Evolutionary conservation across 1,140 invertebrate genomes (phyloP), one percentile per base, ranked within the genome.

Genomic region (Drosophila saltans): DNA sequence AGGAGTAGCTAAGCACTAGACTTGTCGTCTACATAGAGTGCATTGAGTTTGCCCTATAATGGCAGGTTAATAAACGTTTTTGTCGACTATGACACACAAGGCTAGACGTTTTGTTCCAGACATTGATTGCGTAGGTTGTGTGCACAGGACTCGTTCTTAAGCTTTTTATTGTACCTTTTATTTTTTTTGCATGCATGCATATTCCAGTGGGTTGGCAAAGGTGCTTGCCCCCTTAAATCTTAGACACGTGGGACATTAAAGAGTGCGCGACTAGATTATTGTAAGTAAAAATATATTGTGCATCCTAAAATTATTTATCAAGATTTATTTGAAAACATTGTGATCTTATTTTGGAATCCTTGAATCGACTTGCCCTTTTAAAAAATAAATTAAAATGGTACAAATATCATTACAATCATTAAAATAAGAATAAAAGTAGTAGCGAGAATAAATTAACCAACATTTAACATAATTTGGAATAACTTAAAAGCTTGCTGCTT

Each of bases 31-130:
- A 57, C 56, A 61, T 40, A 33, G 60, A 69, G 63, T 79, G 79
- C 79, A 82, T 59, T 77, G 72, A 69, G 69, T 58, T 41, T 60
- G 59, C 68, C 57, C 72, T 70, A 77, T 88, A 88, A 88, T 86
- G 80, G 68, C 80, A 82, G 83, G 83, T 88, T 86, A 86, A 86
- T 86, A 86, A 82, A 88, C 83, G 83, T 80, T 86, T 80, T 88
- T 72, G 69, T 69, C 72, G 74, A 73, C 74, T 70, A 78, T 67
- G 63, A 76, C 74, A 66, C 74, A 66, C 66, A 56, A 64, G 74
- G 72, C 71, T 45, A 75, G 63, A 75, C 71, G 4, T 63, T 36
- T 36, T 58, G 56, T 36, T 36, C 33, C 30, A 58, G 56, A 58
- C 56, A 30, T 39, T 24, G 45, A 52, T 52, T 21, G 45, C 45